Evolutionary conservation across 2,888 invertebrate genomes (phyloP), one percentile per base, ranked within the genome.

Genomic region (Helobdella robusta): DNA sequence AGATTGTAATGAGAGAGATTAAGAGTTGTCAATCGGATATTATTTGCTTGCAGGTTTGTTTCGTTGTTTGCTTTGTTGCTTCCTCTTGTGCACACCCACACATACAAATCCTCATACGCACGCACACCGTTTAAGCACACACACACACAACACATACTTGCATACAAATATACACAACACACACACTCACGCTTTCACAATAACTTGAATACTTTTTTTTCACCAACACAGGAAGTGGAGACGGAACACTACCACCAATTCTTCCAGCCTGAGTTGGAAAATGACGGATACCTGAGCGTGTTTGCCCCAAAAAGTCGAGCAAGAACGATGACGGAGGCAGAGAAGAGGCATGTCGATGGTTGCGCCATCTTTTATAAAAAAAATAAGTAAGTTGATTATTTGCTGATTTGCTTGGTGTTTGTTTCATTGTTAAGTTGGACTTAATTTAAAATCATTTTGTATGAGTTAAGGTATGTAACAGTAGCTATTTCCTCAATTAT

Each of bases 221-320:
- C 11, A 15, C 20, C 28, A 11, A 1, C 32, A 1, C 59, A 97
- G 86, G 98, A 98, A 82, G 94, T 98, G 68, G 97, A 98, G 82
- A 97, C 95, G 74, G 95, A 97, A 80, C 95, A 98, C 82, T 98
- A 93, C 83, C 91, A 91, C 82, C 88, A 89, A 79, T 93, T 90
- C 81, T 98, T 98, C 82, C 83, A 90, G 76, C 94, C 94, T 0
- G 94, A 97, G 81, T 82, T 98, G 68, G 90, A 91, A 78, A 84
- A 86, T 72, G 89, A 90, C 75, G 91, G 93, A 18, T 84, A 83
- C 69, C 77, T 89, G 73, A 97, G 97, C 32, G 94, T 98, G 72
- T 97, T 95, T 81, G 91, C 93, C 40, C 94, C 97, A 0, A 98
- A 98, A 81, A 94, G 95, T 0, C 85, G 98, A 66, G 97, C 97